These are phyloP conservation scores for Capra hircus DNA, from an alignment of 2,113 vertebrate genomes.

Conservation along the genomic window DNA sequence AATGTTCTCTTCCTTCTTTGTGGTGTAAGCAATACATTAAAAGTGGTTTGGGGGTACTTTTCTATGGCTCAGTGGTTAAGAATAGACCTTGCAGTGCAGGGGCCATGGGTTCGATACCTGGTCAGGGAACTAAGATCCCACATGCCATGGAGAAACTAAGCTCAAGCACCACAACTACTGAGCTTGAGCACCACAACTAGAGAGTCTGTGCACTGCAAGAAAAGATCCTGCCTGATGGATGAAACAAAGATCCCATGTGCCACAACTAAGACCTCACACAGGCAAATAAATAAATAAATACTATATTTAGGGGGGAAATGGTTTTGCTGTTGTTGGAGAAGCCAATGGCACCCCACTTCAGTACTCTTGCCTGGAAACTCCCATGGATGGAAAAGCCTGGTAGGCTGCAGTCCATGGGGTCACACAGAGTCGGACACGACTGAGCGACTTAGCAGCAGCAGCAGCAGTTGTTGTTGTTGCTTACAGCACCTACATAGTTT, in stretches of 20 bases:
- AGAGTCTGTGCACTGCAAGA: not conserved
- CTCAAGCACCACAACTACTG: not conserved
- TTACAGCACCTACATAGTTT: not conserved
- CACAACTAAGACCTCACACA: not conserved
- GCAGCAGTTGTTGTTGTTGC: not conserved
- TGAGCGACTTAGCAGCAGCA: fast-evolving
- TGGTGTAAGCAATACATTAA: not conserved
- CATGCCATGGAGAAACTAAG: not conserved
- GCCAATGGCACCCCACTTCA: not conserved
- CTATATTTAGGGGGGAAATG: fast-evolving
- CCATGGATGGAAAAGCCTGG: not conserved
- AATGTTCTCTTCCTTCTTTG: not conserved
- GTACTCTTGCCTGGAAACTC: not conserved
- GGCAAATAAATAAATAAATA: not conserved
- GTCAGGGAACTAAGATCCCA: not conserved
- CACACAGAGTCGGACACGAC: fast-evolving
- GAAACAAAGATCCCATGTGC: not conserved
- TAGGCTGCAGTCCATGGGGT: not conserved
- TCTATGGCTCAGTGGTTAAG: not conserved
- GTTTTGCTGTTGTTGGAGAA: not conserved
- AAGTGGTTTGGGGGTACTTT: not conserved
- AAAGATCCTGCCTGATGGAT: not conserved
- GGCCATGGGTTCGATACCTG: not conserved
- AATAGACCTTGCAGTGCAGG: not conserved
- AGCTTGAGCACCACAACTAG: not conserved